These are phyloP conservation scores for Heteractis magnifica DNA, from an alignment of 92 coral and sea anemone species.

Conservation along the genomic window DNA sequence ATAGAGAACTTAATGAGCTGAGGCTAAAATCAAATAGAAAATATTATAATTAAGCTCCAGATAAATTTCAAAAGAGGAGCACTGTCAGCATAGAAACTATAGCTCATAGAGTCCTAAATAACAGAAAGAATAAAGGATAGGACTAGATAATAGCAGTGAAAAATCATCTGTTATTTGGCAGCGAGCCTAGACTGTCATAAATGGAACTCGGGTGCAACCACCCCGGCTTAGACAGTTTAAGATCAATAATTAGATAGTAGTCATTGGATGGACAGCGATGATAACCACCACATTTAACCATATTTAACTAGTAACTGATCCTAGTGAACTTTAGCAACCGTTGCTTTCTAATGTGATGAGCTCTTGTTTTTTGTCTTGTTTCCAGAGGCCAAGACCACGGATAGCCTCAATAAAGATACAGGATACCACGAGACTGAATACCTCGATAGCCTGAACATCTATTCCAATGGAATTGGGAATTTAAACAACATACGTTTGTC, in stretches of 20 bases:
- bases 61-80: no score
- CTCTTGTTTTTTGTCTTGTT: no score
- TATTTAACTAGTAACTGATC: not conserved
- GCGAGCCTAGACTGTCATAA: no score
- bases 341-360: not conserved
- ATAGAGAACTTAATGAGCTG: no score
- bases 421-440: not conserved
- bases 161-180: no score
- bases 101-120: no score
- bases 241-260: not conserved
- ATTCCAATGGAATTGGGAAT: not conserved
- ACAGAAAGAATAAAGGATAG: no score
- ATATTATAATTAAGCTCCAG: no score
- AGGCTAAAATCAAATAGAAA: no score
- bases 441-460: not conserved
- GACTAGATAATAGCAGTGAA: no score
- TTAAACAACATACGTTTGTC: constrained; percentile 1
- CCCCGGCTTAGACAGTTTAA: not conserved
- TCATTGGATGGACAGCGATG: not conserved
- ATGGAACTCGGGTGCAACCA: no score
- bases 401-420: not conserved
- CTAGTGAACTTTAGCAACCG: not conserved
- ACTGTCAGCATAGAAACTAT: no score
- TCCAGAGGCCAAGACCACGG: not conserved
- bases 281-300: not conserved